Evolutionary conservation across 2,888 invertebrate species (phyloP), one percentile per base, ranked within the genome.

Genomic region (Notodonta ziczac): DNA sequence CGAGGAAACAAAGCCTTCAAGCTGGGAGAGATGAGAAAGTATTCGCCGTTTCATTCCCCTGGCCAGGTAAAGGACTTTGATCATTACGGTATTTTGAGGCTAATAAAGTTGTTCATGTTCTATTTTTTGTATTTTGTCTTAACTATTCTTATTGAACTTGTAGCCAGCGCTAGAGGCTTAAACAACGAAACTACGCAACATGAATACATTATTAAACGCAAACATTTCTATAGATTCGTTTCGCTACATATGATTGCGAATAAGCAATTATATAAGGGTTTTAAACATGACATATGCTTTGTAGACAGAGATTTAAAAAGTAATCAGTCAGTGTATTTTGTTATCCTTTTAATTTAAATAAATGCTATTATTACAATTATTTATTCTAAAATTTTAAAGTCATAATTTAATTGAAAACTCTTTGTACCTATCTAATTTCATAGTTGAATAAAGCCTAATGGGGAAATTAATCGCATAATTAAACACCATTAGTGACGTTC

Each of bases 1-100:
- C 91, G 89, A 59, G 85, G 73, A 0, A 61, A 57, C 39, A 79
- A 74, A 60, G 56, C 77, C 3, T 85, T 68, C 42, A 78, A 78
- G 67, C 59, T 69, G 4, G 78, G 83, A 0, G 85, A 87, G 48
- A 68, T 70, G 2, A 76, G 91, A 57, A 83, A 69, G 58, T 91
- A 89, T 62, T 92, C 92, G 0, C 92, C 92, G 2, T 91, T 91
- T 64, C 84, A 90, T 70, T 81, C 52, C 51, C 81, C 83, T 5
- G 83, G 83, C 0, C 86, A 91, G 91, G 91, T 91, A 85, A 85
- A 57, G 14, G 63, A 74, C 58, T n/a, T 60, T 53, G 42, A 52
- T 54, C 57, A 52, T 70, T 65, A 52, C 42, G 67, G 72, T 12
- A 70, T 75, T 48, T 66, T 73, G 35, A 60, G 63, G 56, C 48